Conservation (phyloP, 1,140 invertebrate species). For the Drosophila pectinifera region DNA sequence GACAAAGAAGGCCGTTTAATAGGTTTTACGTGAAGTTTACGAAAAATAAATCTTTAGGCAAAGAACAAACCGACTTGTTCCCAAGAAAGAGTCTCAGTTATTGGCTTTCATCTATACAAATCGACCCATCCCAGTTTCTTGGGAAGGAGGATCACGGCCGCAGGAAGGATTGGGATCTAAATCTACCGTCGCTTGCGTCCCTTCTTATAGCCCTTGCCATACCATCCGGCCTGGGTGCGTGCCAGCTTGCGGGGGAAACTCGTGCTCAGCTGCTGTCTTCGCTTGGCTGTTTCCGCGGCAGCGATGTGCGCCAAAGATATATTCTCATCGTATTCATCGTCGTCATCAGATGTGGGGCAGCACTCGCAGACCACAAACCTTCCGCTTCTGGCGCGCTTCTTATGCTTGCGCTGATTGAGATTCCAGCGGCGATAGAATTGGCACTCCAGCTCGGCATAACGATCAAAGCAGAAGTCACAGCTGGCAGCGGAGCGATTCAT, state of each 20-base stretch:
- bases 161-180: not conserved
- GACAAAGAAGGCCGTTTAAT: not conserved
- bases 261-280: slow-evolving; percentile 80
- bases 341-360: slow-evolving; percentile 86
- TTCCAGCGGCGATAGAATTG: slow-evolving; percentile 86
- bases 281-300: slow-evolving; percentile 75
- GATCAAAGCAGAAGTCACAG: slow-evolving; percentile 86
- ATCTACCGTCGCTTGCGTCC: slow-evolving; percentile 79
- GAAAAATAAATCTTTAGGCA: not conserved
- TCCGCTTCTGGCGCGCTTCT: slow-evolving; percentile 85
- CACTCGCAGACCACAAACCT: slow-evolving; percentile 86
- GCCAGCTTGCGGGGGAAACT: slow-evolving; percentile 76
- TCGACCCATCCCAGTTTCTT: not conserved
- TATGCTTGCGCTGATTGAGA: slow-evolving; percentile 81
- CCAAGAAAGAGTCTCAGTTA: not conserved
- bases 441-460: slow-evolving; percentile 86
- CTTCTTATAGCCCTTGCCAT: slow-evolving; percentile 87
- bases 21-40: not conserved
- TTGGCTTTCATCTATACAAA: slow-evolving; percentile 3
- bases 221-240: slow-evolving; percentile 87
- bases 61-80: not conserved
- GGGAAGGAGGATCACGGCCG: slow-evolving; percentile 8
- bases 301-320: slow-evolving; percentile 82
- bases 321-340: slow-evolving; percentile 84
- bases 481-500: slow-evolving; percentile 82